Base-by-base conservation (phyloP, 2,888 invertebrate genomes). In the Andrena bicolor region DNA sequence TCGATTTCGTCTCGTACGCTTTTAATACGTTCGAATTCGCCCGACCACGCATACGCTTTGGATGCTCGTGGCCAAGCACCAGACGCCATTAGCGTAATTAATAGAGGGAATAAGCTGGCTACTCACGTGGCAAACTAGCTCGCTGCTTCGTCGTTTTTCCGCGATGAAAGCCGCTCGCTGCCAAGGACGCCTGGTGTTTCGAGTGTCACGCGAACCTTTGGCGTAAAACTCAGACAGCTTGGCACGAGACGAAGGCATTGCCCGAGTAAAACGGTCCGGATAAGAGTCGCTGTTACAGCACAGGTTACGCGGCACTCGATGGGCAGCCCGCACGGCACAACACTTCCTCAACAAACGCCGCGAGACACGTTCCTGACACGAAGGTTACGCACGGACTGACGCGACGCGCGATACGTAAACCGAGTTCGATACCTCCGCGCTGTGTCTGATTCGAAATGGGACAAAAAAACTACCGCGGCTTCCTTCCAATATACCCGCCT, bases 201-300 rank as follows among this genome's bases (percentile, higher is more conserved):
- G 63, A 72, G 41, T 41, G 76, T 73, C 63, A 73, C 73, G 63
- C 63, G 72, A 63, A 32, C 53, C 56, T 35, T 51, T 68, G 32
- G 68, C 32, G 53, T 53, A 49, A 28, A 51, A 26, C 32, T 10
- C 26, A 35, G 75, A 41, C 71, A 35, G 61, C 20, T 26, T 26
- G 61, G 61, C 51, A 32, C 26, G 60, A 28, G 20, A n/a, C 61
- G 23, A 41, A 58, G 32, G 35, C 48, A 53, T 26, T 30, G 63
- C n/a, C 3, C n/a, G n/a, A 26, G 30, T 23, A 23, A 53, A 72
- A 72, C 51, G 2, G 7, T 23, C 41, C 41, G 16, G 35, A 32
- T 35, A 16, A 61, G 60, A 26, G 60, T 28, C 35, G 35, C 73
- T 53, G 63, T 53, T 76, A 53, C 63, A 41, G 51, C 53, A 41